Percentiles rank a stretch among this genome's conserved stretches.
phyloP scores from a whole-genome alignment of 2,797 vertebrate species.

The Paratrypauchen microcephalus region DNA sequence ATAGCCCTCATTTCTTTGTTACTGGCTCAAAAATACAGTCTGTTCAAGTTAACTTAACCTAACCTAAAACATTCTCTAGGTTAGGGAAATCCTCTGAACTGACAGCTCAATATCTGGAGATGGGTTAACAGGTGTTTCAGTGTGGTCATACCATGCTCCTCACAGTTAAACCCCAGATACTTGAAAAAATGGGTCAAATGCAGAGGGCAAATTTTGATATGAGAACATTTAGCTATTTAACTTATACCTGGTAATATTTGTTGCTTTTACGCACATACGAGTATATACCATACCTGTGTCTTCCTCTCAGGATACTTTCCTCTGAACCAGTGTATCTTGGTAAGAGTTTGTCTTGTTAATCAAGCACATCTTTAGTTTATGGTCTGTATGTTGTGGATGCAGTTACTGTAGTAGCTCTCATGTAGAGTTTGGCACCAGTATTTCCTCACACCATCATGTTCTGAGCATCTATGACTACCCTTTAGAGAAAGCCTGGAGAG shows the following conservation, averaged over 20 bases:
- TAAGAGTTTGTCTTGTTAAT: slow-evolving; percentile 49
- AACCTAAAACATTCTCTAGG: too few species aligned
- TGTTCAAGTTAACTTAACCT: too few species aligned
- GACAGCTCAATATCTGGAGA: too few species aligned
- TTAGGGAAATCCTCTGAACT: too few species aligned
- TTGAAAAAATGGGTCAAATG: not conserved
- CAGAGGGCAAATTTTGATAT: not conserved
- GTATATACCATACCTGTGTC: not conserved
- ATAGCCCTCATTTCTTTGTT: too few species aligned
- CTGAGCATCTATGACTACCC: slow-evolving; percentile 25
- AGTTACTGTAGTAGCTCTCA: slow-evolving; percentile 27
- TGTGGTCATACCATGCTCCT: too few species aligned
- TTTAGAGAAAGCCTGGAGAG: not conserved
- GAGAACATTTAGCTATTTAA: too few species aligned
- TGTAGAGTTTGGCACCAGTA: slow-evolving; percentile 31
- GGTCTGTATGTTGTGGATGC: slow-evolving; percentile 32
- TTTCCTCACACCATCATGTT: slow-evolving; percentile 27
- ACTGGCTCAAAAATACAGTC: too few species aligned
- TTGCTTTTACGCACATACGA: too few species aligned
- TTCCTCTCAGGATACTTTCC: not conserved
- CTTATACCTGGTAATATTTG: too few species aligned
- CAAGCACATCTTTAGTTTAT: slow-evolving; percentile 37
- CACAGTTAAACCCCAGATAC: too few species aligned
- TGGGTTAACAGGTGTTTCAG: too few species aligned
- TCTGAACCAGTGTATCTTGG: slow-evolving; percentile 21